Conservation (phyloP, 35 echinoderm and acorn worm species). For the Nesometra sesokonis region DNA sequence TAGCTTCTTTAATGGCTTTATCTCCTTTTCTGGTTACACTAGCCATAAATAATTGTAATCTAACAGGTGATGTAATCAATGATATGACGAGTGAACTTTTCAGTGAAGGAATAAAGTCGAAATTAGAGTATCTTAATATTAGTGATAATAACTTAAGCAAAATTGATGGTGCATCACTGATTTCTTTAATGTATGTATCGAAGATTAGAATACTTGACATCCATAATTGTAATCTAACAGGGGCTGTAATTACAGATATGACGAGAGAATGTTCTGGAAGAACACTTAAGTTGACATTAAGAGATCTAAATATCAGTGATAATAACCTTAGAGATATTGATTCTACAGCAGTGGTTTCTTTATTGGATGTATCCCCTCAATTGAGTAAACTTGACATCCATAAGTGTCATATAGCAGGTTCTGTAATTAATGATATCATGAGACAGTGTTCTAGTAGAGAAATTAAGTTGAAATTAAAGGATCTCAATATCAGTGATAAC, state of each 20-base stretch:
- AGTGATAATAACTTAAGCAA: background rate
- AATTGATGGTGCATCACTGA: background rate
- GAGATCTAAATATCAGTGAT: background rate
- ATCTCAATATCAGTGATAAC: background rate
- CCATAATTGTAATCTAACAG: background rate
- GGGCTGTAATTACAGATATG: background rate
- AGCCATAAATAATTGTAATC: background rate
- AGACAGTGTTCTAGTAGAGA: background rate
- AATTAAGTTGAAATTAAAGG: no score
- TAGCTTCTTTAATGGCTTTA: background rate
- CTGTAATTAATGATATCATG: background rate
- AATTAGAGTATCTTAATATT: background rate
- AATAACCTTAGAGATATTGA: background rate
- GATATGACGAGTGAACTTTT: background rate
- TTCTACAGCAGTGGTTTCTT: background rate
- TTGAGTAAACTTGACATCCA: background rate
- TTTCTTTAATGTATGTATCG: no score
- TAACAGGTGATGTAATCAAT: background rate
- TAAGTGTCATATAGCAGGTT: background rate
- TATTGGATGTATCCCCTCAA: background rate
- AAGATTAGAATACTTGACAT: background rate
- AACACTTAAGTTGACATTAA: background rate
- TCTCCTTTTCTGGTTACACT: background rate
- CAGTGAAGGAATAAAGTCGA: background rate
- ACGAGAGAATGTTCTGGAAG: background rate